Conservation (phyloP, 2,113 vertebrate species). For the Clarias macrocephalus region DNA sequence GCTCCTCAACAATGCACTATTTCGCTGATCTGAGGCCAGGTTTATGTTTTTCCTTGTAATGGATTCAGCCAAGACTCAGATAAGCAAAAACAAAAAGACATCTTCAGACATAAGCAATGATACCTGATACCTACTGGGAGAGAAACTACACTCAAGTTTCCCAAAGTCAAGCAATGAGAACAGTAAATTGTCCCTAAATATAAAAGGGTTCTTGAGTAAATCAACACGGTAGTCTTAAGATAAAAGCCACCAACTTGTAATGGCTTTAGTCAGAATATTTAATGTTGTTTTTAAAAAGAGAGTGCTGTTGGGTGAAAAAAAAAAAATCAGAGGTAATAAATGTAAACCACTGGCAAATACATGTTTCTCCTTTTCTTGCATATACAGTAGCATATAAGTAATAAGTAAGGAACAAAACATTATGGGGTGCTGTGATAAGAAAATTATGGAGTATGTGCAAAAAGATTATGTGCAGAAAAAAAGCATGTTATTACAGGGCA, state of each 20-base stretch:
- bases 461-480: neutral
- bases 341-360: neutral
- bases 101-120: slow-evolving; percentile 23
- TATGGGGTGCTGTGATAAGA: neutral
- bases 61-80: neutral
- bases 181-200: neutral
- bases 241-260: slow-evolving; percentile 5
- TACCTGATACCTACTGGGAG: neutral
- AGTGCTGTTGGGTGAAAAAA: neutral
- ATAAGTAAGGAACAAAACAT: neutral
- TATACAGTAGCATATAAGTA: neutral
- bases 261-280: neutral
- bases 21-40: slow-evolving; percentile 32
- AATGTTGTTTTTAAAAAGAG: neutral
- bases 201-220: slow-evolving; percentile 8
- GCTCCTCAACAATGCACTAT: slow-evolving; percentile 6
- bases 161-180: neutral
- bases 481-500: neutral
- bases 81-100: neutral
- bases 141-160: neutral
- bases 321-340: neutral
- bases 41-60: neutral
- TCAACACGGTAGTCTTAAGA: slow-evolving; percentile 7
- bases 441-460: neutral
- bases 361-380: neutral